Evolutionary conservation across 2,888 invertebrate genomes (phyloP).

Genomic region (Molorchus minor): DNA sequence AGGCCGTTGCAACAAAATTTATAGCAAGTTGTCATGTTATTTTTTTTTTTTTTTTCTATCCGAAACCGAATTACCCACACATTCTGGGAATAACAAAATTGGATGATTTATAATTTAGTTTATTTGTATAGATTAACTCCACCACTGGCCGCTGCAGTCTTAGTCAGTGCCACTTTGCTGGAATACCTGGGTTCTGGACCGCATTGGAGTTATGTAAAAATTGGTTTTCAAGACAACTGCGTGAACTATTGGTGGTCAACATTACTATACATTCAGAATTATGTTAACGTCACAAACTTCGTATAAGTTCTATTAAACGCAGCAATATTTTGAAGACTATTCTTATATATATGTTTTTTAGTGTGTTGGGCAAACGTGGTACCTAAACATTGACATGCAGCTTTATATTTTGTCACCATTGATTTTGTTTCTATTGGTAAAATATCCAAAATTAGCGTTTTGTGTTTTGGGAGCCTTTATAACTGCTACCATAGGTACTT

Average conservation of each 20-base stretch:
- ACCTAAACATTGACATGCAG: constrained; percentile 68
- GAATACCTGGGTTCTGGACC: constrained; percentile 65
- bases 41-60: too few species aligned
- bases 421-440: constrained; percentile 64
- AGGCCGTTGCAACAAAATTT: too few species aligned
- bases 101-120: background rate
- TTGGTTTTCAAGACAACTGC: constrained; percentile 43
- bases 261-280: constrained; percentile 51
- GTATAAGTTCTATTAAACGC: too few species aligned
- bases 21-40: too few species aligned
- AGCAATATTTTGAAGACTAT: too few species aligned
- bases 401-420: constrained; percentile 64
- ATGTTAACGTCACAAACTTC: constrained; percentile 43
- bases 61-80: too few species aligned
- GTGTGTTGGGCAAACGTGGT: constrained; percentile 69
- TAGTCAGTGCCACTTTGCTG: constrained; percentile 62
- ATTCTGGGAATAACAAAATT: too few species aligned
- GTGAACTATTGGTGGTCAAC: constrained; percentile 51
- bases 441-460: constrained; percentile 52
- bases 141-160: constrained; percentile 61
- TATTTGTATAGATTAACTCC: constrained; percentile 62
- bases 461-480: constrained; percentile 33
- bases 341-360: constrained; percentile 29
- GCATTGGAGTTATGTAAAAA: constrained; percentile 57
- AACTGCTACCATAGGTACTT: constrained; percentile 35